Evolutionary conservation across 2,113 vertebrate genomes (phyloP), one percentile per base, ranked within the genome.

Genomic region (Rattus norvegicus): DNA sequence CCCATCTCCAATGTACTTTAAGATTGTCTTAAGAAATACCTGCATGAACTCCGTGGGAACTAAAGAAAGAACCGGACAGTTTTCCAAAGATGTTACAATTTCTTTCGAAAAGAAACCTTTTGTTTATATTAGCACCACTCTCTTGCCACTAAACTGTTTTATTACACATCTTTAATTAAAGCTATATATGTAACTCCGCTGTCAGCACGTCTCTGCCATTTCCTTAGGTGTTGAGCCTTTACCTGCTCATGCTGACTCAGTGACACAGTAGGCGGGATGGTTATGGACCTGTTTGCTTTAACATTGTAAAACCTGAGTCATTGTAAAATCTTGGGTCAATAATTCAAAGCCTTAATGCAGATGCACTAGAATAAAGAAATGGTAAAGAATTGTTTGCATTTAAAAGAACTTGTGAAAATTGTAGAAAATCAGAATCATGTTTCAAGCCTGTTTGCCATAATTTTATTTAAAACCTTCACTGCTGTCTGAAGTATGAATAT

Each of bases 311-410:
- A 87, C 73, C n/a, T 80, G 93, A 97, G 96, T 93, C 97, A 93
- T 72, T 92, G 85, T 98, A 97, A 98, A 98, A 98, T 97, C 97
- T 96, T 98, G 98, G 98, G 98, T 98, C 98, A 97, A 97, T 94
- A 87, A 98, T 98, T 98, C 98, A 98, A 99, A 99, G 98, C 98
- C 99, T 99, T 99, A 98, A 98, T 97, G 97, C 98, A 98, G 98
- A 98, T 98, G 97, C 98, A 98, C 98, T 98, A 96, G 39, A 97
- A 95, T 43, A 43, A 98, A 98, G 97, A 97, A 97, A 95, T 94
- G 96, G 96, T 98, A 97, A 97, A 97, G 96, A 36, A 59, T 94
- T 98, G 97, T 97, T 98, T 98, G 94, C 96, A 97, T 98, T 97
- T n/a, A 56, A 90, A 76, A 92, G 93, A 80, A 65, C 93, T 92